phyloP scores from a whole-genome alignment of 2,797 vertebrate species.

The Lithobates sylvaticus region DNA sequence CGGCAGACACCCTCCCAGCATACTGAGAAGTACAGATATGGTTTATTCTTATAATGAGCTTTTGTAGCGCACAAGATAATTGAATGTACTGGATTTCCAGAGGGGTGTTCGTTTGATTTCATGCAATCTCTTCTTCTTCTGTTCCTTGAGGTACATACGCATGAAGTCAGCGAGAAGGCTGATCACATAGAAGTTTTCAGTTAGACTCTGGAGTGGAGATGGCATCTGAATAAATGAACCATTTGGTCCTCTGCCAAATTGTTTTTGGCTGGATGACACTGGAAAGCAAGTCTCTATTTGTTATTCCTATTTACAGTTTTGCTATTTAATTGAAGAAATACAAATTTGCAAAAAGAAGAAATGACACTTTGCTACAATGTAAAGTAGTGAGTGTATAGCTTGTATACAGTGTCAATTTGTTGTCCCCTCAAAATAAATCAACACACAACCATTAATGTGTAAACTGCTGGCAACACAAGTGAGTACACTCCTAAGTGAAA shows the following conservation, averaged over 20 bases:
- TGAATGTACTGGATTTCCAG: slow-evolving; percentile 59
- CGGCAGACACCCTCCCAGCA: slow-evolving; percentile 31
- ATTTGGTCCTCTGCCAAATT: slow-evolving; percentile 16
- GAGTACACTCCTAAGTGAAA: no score
- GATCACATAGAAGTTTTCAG: slow-evolving; percentile 25
- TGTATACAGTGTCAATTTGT: no score
- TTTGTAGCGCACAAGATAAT: slow-evolving; percentile 48
- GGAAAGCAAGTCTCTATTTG: background rate
- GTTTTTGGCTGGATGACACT: background rate
- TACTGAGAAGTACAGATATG: slow-evolving; percentile 41
- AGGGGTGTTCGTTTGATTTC: slow-evolving; percentile 48
- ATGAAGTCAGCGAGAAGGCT: slow-evolving; percentile 23
- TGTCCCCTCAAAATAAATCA: no score
- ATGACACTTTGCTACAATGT: no score
- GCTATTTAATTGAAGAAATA: background rate
- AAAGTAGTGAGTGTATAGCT: no score
- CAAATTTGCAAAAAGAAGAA: background rate
- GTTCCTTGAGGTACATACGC: slow-evolving; percentile 7
- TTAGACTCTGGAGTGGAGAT: slow-evolving; percentile 2
- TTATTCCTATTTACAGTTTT: background rate
- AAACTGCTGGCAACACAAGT: no score
- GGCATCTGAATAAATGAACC: slow-evolving; percentile 27
- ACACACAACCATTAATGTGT: no score
- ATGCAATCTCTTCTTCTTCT: slow-evolving; percentile 33
- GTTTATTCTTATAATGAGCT: slow-evolving; percentile 53